A percentile compares a stretch with the other conserved stretches of the same genome.
Conservation (phyloP, 2,113 vertebrate genomes). For the Cettia cetti region DNA sequence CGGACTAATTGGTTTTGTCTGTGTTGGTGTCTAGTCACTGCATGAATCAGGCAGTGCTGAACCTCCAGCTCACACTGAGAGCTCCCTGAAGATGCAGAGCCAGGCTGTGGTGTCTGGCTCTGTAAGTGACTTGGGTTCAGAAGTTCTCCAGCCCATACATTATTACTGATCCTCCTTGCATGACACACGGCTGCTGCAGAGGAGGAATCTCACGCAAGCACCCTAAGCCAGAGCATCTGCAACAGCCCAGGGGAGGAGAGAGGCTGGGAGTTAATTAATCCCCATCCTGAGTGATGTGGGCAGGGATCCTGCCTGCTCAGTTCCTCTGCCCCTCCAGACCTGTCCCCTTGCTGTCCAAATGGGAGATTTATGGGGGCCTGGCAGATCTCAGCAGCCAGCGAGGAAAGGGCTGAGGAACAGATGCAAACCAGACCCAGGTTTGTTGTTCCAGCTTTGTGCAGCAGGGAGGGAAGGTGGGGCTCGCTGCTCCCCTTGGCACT, state of each 20-base stretch:
- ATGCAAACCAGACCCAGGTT: background rate
- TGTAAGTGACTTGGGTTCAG: constrained; percentile 10
- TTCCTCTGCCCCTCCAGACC: background rate
- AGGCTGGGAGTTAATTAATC: background rate
- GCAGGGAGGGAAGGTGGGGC: background rate
- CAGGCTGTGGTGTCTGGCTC: background rate
- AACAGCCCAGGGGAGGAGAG: background rate
- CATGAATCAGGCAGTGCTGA: constrained; percentile 10
- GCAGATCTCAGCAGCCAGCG: background rate
- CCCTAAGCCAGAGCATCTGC: background rate
- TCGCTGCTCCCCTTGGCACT: accelerated
- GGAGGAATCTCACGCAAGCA: background rate
- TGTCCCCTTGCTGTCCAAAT: background rate
- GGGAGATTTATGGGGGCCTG: background rate
- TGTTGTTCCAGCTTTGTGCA: background rate
- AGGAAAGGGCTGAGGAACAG: background rate
- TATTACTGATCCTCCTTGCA: background rate
- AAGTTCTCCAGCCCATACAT: constrained; percentile 54
- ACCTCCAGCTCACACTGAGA: background rate
- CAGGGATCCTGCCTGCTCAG: background rate
- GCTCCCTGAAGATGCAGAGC: constrained; percentile 13
- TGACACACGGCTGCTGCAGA: background rate
- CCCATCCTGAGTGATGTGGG: accelerated
- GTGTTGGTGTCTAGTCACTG: constrained; percentile 26
- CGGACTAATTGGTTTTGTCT: constrained; percentile 46